These are phyloP conservation scores for Sesia bembeciformis DNA, from an alignment of 2,888 invertebrate species.

Conservation along the genomic window DNA sequence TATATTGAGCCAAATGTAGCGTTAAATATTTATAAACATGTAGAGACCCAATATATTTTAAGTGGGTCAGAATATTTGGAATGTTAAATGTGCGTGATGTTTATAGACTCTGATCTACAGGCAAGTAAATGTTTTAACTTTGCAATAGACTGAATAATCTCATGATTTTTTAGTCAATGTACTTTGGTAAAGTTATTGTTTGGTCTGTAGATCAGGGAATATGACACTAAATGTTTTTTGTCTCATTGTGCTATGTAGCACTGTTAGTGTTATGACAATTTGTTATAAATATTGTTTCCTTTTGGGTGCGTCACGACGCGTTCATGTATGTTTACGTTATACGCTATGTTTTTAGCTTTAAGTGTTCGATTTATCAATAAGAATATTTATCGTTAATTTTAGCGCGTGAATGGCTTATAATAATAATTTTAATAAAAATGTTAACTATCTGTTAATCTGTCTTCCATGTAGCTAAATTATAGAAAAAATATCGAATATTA, in stretches of 20 bases:
- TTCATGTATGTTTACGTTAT: constrained; percentile 62
- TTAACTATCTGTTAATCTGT: constrained; percentile 40
- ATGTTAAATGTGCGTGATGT: not conserved
- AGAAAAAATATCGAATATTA: constrained; percentile 1
- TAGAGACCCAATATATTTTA: not conserved
- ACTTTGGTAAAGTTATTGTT: no score
- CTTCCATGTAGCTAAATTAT: constrained; percentile 42
- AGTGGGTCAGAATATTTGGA: not conserved
- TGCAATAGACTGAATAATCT: no score
- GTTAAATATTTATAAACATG: not conserved
- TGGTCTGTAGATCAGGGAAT: no score
- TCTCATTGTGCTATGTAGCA: not conserved
- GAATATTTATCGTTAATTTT: constrained; percentile 11
- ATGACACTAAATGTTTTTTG: not conserved
- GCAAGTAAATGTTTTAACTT: no score
- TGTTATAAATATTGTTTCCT: constrained; percentile 8
- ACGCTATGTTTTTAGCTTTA: constrained; percentile 36
- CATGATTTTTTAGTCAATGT: no score
- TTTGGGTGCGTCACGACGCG: constrained; percentile 61
- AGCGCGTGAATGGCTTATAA: constrained; percentile 13
- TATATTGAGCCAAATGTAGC: constrained; percentile 2
- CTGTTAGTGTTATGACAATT: not conserved
- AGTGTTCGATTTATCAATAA: constrained; percentile 10
- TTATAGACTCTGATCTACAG: no score
- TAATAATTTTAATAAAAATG: constrained; percentile 16